Evolutionary conservation across 2,797 vertebrate genomes (phyloP), one percentile per base, ranked within the genome.

Genomic region (Spea hammondii): DNA sequence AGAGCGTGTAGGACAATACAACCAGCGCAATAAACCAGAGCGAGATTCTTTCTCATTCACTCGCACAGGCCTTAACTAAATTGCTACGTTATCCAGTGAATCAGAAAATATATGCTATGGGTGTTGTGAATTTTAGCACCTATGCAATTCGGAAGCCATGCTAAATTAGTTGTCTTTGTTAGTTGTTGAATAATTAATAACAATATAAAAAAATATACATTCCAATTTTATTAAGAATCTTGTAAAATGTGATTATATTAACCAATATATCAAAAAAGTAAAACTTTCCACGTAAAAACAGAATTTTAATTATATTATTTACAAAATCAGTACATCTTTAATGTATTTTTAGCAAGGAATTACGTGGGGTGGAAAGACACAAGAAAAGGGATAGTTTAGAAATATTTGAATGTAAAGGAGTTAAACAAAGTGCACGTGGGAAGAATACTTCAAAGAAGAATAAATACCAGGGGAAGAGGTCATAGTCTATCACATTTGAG

Each of bases 41-140:
- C 32, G 48, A 57, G 4, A 5, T 17, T 83, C 59, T 84, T 72
- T 72, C 45, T 81, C 72, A 70, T 57, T 79, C 60, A 69, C 70
- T 49, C 73, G 79, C 55, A 69, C 46, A 66, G 80, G 74, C 45
- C 69, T 74, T 80, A 83, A 79, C 67, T 79, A 82, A 83, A 82
- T 78, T 83, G 79, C 74, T 72, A 82, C 68, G 82, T 76, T 73
- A 84, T 60, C 67, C 82, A 74, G 65, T 83, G 55, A 84, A 78
- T 70, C 69, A 77, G 74, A 79, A 83, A 84, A 73, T 70, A 5
- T 62, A 66, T 65, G 67, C 72, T 70, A 57, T 57, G 50, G 71
- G 70, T 70, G 71, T 55, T 65, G 72, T 65, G 32, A 80, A 55
- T 80, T 55, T 71, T 49, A 71, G 44, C 72, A 75, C 67, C 51